A percentile compares a stretch with the other conserved stretches of the same genome.
Evolutionary conservation across 2,888 invertebrate species (phyloP).

Genomic region (Lordiphosa fenestrarum): DNA sequence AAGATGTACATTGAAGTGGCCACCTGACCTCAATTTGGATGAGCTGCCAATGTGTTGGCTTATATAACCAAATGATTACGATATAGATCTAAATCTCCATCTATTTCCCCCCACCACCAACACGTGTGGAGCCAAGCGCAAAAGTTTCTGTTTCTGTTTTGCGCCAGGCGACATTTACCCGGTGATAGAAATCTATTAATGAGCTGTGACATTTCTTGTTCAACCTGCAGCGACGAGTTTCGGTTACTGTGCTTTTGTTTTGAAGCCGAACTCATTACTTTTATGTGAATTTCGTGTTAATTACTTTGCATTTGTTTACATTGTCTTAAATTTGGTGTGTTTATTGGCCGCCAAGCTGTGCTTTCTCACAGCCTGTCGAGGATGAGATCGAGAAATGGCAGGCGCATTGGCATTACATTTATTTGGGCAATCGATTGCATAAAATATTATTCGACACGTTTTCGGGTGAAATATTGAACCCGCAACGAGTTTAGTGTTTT

Average conservation of each 20-base stretch:
- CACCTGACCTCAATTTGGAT: conserved; percentile 11
- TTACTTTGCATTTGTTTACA: conserved; percentile 66
- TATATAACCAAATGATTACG: conserved; percentile 12
- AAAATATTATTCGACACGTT: conserved; percentile 23
- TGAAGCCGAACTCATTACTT: conserved; percentile 63
- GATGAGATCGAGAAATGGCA: conserved; percentile 19
- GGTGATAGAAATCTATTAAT: conserved; percentile 65
- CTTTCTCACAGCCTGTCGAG: conserved; percentile 57
- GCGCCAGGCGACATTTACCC: conserved; percentile 57
- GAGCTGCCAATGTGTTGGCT: conserved; percentile 9
- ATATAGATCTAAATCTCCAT: conserved; percentile 13
- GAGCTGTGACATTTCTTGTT: conserved; percentile 60
- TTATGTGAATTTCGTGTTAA: conserved; percentile 72
- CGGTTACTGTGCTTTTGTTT: conserved; percentile 45
- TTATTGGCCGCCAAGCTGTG: conserved; percentile 44
- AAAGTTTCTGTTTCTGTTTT: conserved; percentile 7
- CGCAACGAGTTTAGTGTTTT: conserved; percentile 15
- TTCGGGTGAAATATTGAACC: conserved; percentile 38
- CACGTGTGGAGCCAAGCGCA: conserved; percentile 9
- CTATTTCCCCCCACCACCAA: not conserved
- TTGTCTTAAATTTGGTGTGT: conserved; percentile 60
- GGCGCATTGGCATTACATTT: conserved; percentile 40
- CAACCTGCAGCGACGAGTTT: conserved; percentile 5
- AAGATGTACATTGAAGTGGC: conserved; percentile 8
- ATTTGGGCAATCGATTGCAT: conserved; percentile 7